These are phyloP conservation scores for Perizoma flavofasciatum DNA, from an alignment of 2,888 invertebrate genomes.

Conservation along the genomic window DNA sequence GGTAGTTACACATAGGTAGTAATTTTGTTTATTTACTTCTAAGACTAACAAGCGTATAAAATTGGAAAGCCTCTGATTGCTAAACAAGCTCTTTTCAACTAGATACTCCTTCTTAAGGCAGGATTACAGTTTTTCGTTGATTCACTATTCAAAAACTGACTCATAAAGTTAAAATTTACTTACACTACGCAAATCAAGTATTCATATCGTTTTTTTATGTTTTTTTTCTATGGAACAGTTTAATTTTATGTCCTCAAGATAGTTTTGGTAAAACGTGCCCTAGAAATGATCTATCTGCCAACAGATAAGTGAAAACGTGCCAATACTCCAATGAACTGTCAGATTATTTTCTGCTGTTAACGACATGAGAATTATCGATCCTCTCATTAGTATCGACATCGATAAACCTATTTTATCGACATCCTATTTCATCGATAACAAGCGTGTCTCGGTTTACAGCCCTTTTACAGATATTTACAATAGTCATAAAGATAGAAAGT, in stretches of 20 bases:
- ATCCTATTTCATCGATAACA: constrained; percentile 35
- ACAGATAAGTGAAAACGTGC: neutral
- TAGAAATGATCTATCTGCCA: neutral
- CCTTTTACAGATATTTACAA: constrained; percentile 40
- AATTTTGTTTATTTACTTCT: constrained; percentile 15
- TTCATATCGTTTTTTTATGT: no score
- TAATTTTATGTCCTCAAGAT: no score
- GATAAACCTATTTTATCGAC: constrained; percentile 25
- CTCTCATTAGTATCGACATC: constrained; percentile 27
- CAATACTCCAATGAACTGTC: neutral
- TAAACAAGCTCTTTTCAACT: neutral
- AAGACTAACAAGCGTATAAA: constrained; percentile 11
- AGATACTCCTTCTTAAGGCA: no score
- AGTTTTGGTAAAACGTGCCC: no score
- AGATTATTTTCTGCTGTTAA: constrained; percentile 12
- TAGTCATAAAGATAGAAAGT: constrained; percentile 34
- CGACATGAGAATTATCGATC: constrained; percentile 21
- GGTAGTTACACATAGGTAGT: neutral
- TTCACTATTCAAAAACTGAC: no score
- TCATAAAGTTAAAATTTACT: no score
- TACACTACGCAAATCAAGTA: no score
- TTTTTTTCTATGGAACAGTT: no score
- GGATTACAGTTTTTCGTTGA: no score
- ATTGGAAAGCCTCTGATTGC: constrained; percentile 8
- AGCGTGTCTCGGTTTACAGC: constrained; percentile 37